Base-by-base conservation (phyloP, 2,797 vertebrate genomes). In the Lepidocolaptes lacrymiger region DNA sequence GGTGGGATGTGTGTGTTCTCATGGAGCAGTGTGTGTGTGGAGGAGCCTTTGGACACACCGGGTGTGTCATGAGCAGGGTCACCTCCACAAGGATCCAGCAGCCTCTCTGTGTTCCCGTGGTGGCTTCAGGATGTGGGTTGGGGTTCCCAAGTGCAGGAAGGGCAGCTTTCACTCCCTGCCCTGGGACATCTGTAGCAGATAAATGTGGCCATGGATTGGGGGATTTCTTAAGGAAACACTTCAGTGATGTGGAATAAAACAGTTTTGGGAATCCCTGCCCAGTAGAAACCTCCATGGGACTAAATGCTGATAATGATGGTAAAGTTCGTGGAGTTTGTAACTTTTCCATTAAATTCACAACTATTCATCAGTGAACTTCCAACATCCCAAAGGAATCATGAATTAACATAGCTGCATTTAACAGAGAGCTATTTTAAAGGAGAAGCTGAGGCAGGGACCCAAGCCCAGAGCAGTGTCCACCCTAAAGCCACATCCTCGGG, bases 401-500 rank as follows among this genome's bases (percentile, higher is more conserved):
- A 54, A 51, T 55, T 18, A 8, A 6, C 22, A 2, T 0, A 20
- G 13, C 51, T 39, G 44, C 23, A 5, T 71, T 71, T 75, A 30
- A 4, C 22, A 73, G 91, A 81, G 51, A 78, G 82, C 62, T 81
- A 7, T 77, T 86, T 78, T 34, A 62, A 86, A 94, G 97, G 95
- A 48, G 72, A 12, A 76, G 30, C 83, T 46, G 80, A 87, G 96
- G 95, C 9, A 3, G 0, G 20, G 37, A 5, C 17, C 17, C 41
- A 15, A 28, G n/a, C 39, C 49, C 4, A 2, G 13, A 16, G 7
- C 4, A 0, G 2, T 0, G 18, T 0, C 30, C 39, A 0, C 20
- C 0, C 59, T 7, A 1, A 8, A 12, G 10, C 51, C 27, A 3
- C 1, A 0, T 1, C 0, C 0, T 5, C 4, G n/a, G 11, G 30